phyloP scores from a whole-genome alignment of 2,797 vertebrate species.

The Helicolenus hilgendorfi region DNA sequence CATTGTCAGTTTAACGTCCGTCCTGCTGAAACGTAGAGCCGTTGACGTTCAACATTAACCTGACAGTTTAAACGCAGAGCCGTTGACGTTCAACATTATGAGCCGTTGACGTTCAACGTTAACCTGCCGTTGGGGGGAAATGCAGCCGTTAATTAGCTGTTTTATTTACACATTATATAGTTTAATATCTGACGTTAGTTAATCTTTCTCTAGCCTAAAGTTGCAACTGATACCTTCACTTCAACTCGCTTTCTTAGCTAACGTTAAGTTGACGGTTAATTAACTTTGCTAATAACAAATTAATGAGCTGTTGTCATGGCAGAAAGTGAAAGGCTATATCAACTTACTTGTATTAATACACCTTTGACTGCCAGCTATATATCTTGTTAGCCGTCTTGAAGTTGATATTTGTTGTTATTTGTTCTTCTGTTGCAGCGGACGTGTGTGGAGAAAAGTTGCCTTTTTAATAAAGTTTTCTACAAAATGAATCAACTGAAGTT shows the following conservation, averaged over 20 bases:
- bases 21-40: neutral
- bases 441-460: neutral
- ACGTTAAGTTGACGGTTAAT: conserved; percentile 67
- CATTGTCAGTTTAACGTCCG: conserved; percentile 56
- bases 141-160: neutral
- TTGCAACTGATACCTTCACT: conserved; percentile 45
- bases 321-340: conserved; percentile 82
- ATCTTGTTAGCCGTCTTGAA: neutral
- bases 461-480: conserved; percentile 40
- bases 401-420: neutral
- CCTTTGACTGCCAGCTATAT: conserved; percentile 3
- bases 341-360: conserved; percentile 58
- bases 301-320: conserved; percentile 83
- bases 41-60: neutral
- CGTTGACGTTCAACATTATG: neutral
- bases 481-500: conserved; percentile 46
- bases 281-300: conserved; percentile 76
- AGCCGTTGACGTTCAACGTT: neutral
- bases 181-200: neutral
- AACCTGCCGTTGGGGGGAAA: neutral
- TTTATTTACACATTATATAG: neutral
- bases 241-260: conserved; percentile 40
- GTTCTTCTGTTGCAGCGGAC: neutral
- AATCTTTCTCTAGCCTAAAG: neutral
- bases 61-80: neutral